Evolutionary conservation across 2,888 invertebrate species (phyloP), one percentile per base, ranked within the genome.

Genomic region (Tiliacea aurago): DNA sequence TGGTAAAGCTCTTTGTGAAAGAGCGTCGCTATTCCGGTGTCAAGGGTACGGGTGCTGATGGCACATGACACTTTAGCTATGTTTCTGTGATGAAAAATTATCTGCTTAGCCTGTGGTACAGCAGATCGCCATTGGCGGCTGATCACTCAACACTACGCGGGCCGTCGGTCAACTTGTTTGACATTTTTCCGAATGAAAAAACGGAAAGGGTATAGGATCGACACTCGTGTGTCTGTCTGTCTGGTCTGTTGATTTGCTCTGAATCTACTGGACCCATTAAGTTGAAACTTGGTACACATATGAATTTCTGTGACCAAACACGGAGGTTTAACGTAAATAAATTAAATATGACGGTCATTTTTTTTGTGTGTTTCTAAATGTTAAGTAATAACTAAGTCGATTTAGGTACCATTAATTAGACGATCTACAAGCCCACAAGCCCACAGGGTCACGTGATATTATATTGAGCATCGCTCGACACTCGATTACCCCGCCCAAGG

Each of bases 401-500:
- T 23, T 6, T 53, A 23, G 5, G 6, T 23, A 6, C 23, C 51
- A 49, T 47, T 47, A 64, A 23, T 72, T 28, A 51, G n/a, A 55
- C 13, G 23, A 13, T 18, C 28, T 20, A 55, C 61, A 61, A 56
- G n/a, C n/a, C n/a, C n/a, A n/a, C n/a, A n/a, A n/a, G 33, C 63
- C 64, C 33, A 66, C 33, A 73, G 28, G 41, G 55, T 58, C n/a
- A 62, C 63, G 56, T 53, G 5, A 62, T 73, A 73, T 63, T 64
- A 67, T 71, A 76, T 81, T 49, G 56, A 81, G 71, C 67, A 64
- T 64, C 15, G 49, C 45, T 77, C 20, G 58, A 55, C 79, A 77
- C 67, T 81, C 71, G 63, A 81, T 76, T 80, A 81, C 66, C 37
- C 45, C 51, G 67, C 82, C 55, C 59, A 67, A 71, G 71, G 77